Conservation (phyloP, 2,113 vertebrate species). For the Alouatta palliata region DNA sequence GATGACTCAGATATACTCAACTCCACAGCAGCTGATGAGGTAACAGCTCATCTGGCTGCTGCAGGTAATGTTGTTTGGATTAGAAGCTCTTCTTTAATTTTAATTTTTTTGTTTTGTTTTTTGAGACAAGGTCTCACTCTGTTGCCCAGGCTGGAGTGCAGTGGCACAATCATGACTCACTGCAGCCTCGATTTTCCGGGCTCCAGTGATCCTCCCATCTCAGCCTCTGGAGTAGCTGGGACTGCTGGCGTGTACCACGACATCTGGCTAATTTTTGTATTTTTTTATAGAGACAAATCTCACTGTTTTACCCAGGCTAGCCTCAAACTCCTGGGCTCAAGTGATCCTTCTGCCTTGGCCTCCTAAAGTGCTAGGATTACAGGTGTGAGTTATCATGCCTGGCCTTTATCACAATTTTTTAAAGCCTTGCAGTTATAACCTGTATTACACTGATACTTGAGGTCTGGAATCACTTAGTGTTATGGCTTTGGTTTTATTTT, state of each 20-base stretch:
- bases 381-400: not conserved
- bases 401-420: not conserved
- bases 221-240: not conserved
- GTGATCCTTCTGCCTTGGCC: not conserved
- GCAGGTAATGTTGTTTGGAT: conserved; percentile 86
- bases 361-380: not conserved
- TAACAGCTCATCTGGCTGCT: conserved; percentile 96
- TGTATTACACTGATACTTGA: not conserved
- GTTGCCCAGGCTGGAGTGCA: not conserved
- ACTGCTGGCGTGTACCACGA: not conserved
- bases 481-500: conserved; percentile 23
- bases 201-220: not conserved
- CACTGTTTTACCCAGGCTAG: not conserved
- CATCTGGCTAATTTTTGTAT: not conserved
- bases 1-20: conserved; percentile 99
- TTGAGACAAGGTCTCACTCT: not conserved
- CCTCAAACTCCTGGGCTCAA: not conserved
- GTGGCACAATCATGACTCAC: not conserved
- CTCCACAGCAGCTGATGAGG: conserved; percentile 95
- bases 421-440: conserved; percentile 1
- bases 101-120: not conserved
- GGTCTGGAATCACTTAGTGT: not conserved
- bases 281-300: not conserved
- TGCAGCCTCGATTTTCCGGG: not conserved
- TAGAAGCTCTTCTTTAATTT: not conserved